A percentile compares a stretch with the other conserved stretches of the same genome.
phyloP scores from a whole-genome alignment of 1,140 invertebrate species.

The Drosophila arawakana region DNA sequence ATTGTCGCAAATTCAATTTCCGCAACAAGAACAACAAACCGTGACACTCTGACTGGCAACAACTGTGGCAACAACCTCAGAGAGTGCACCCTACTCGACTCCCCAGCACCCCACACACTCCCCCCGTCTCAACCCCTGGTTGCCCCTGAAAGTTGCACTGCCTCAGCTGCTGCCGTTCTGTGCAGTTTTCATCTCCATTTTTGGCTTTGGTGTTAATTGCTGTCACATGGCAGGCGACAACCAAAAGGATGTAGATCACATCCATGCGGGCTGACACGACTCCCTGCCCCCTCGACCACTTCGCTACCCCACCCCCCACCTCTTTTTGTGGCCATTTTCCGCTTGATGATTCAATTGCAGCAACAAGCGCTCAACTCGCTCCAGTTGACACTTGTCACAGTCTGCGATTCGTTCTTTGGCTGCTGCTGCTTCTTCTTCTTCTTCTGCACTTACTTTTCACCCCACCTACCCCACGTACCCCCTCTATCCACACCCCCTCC shows the following conservation, averaged over 20 bases:
- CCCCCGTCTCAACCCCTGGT: neutral
- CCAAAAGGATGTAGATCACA: slow-evolving; percentile 65
- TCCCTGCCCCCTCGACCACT: neutral
- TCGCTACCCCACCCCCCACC: neutral
- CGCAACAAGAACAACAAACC: slow-evolving; percentile 57
- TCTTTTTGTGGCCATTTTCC: slow-evolving; percentile 32
- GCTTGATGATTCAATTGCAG: slow-evolving; percentile 74
- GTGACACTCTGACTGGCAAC: slow-evolving; percentile 36
- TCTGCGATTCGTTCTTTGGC: slow-evolving; percentile 28
- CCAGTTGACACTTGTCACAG: slow-evolving; percentile 43
- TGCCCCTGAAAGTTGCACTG: neutral
- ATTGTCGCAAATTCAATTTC: slow-evolving; percentile 70
- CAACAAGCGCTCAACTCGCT: neutral
- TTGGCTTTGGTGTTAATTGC: slow-evolving; percentile 77
- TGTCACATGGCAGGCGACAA: slow-evolving; percentile 74
- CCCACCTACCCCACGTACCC: neutral
- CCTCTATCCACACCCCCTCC: neutral
- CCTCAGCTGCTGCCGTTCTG: neutral
- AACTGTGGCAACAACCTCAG: slow-evolving; percentile 44
- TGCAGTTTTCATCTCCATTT: slow-evolving; percentile 32
- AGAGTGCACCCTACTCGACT: slow-evolving; percentile 33
- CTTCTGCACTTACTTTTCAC: neutral
- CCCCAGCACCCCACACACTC: neutral
- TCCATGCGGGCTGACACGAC: slow-evolving; percentile 46
- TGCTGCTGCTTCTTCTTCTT: neutral